phyloP scores from a whole-genome alignment of 2,888 invertebrate species.

The Lithosia quadra region DNA sequence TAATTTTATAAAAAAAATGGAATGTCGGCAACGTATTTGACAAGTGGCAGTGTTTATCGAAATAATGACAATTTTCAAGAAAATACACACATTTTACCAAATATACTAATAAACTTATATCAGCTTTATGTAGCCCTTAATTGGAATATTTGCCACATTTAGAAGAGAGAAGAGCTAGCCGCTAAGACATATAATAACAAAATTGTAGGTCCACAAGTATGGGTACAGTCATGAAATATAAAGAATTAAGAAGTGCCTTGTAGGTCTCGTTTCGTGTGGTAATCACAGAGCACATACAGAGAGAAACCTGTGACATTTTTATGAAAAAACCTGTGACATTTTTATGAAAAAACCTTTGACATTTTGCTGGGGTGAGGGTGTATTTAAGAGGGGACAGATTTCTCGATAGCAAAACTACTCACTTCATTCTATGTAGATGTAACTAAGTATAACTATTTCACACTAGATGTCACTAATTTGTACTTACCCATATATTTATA shows the following conservation, averaged over 20 bases:
- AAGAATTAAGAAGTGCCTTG: neutral
- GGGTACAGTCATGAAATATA: neutral
- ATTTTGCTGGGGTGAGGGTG: neutral
- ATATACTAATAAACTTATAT: neutral
- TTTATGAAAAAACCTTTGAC: too few species aligned
- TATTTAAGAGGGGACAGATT: neutral
- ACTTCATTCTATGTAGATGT: neutral
- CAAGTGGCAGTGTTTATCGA: neutral
- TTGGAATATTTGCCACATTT: neutral
- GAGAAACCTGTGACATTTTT: neutral
- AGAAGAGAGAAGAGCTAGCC: neutral
- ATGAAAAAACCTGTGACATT: neutral
- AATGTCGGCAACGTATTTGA: neutral
- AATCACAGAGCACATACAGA: neutral
- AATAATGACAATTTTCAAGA: neutral
- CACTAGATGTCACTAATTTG: too few species aligned
- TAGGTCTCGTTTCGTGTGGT: neutral
- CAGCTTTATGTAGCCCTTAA: neutral
- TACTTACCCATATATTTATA: too few species aligned
- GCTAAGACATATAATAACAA: too few species aligned
- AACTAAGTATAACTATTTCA: too few species aligned
- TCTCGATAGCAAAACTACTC: too few species aligned
- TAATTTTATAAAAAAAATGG: neutral
- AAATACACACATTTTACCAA: neutral
- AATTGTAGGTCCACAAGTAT: neutral